Evolutionary conservation across 1,140 invertebrate genomes (phyloP).

Genomic region (Caenorhabditis briggsae): DNA sequence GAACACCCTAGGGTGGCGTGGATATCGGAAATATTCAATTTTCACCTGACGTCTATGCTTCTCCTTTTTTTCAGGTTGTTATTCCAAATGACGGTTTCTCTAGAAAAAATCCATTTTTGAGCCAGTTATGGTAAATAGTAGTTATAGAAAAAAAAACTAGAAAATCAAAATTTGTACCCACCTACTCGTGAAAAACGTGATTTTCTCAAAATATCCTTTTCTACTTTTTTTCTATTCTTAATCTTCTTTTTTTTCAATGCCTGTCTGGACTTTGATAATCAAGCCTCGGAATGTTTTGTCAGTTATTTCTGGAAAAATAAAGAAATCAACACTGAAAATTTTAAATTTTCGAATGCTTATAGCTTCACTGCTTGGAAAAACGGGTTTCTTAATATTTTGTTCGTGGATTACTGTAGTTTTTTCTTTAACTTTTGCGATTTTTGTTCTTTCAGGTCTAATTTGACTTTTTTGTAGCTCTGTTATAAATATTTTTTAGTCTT

Average conservation of each 20-base stretch:
- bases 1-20: neutral
- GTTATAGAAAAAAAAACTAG: neutral
- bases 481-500: too few species aligned
- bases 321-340: too few species aligned
- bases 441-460: too few species aligned
- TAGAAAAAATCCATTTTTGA: neutral
- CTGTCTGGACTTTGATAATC: slow-evolving; percentile 3
- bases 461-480: too few species aligned
- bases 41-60: too few species aligned
- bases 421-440: too few species aligned
- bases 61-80: neutral
- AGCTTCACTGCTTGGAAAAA: too few species aligned
- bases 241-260: neutral
- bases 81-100: neutral
- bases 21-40: too few species aligned
- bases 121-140: neutral
- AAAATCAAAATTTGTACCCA: too few species aligned
- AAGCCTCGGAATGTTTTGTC: neutral
- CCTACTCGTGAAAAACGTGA: neutral
- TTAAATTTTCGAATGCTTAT: too few species aligned
- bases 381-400: too few species aligned
- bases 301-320: neutral
- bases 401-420: too few species aligned
- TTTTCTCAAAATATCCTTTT: neutral
- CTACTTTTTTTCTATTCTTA: neutral